A percentile compares a stretch with the other conserved stretches of the same genome.
Evolutionary conservation across 2,888 invertebrate species (phyloP).

Genomic region (Drosophila nr. perissopoda): DNA sequence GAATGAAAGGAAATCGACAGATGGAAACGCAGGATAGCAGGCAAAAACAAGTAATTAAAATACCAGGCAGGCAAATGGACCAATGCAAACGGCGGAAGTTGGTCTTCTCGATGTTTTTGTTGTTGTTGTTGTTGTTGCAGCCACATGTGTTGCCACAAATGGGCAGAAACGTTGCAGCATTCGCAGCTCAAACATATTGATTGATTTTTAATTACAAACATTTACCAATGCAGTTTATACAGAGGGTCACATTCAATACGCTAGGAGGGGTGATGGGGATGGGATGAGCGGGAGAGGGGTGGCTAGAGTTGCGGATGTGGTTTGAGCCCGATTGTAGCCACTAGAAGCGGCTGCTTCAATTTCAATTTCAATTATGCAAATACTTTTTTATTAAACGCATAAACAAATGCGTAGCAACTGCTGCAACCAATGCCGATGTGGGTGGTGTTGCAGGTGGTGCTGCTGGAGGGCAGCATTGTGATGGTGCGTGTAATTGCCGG

Average conservation of each 20-base stretch:
- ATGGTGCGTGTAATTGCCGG: constrained; percentile 61
- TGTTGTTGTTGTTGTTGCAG: constrained; percentile 46
- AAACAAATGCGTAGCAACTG: constrained; percentile 64
- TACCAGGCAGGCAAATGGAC: constrained; percentile 76
- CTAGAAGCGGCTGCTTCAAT: constrained; percentile 67
- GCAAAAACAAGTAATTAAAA: constrained; percentile 73
- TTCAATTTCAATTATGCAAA: constrained; percentile 72
- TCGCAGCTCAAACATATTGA: constrained; percentile 70
- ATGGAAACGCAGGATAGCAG: constrained; percentile 26
- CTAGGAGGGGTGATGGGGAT: not conserved
- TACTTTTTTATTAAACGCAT: constrained; percentile 75
- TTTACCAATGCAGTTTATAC: constrained; percentile 60
- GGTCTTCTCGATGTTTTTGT: constrained; percentile 9
- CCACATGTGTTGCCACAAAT: constrained; percentile 76
- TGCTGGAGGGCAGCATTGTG: not conserved
- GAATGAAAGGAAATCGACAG: constrained; percentile 37
- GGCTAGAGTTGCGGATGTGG: not conserved
- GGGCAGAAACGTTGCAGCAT: constrained; percentile 44
- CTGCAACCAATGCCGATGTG: constrained; percentile 8
- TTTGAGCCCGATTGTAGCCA: constrained; percentile 11
- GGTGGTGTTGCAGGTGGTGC: not conserved
- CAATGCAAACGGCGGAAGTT: constrained; percentile 18
- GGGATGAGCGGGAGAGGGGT: not conserved
- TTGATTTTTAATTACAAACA: constrained; percentile 80
- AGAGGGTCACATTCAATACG: constrained; percentile 43